Evolutionary conservation across 2,888 invertebrate species (phyloP), one percentile per base, ranked within the genome.

Genomic region (Melanostoma scalare): DNA sequence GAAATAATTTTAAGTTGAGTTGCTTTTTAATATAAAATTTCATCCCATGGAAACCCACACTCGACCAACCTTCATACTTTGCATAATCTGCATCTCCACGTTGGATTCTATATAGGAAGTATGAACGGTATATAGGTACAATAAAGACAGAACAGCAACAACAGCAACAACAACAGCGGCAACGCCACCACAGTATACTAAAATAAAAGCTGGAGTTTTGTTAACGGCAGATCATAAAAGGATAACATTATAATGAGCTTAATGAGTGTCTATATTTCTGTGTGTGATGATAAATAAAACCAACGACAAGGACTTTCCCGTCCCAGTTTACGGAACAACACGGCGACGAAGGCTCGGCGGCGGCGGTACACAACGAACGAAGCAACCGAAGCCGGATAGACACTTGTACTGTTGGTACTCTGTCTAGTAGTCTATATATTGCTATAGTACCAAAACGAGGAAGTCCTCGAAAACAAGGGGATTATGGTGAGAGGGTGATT

Each of bases 201-300:
- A 80, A 80, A 80, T 80, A 80, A 80, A 80, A 80, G 75, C 80
- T 75, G 44, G 69, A 80, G 71, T 80, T 80, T 71, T 80, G 80
- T 75, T 80, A 80, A 75, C 75, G 80, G 80, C 55, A 75, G 75
- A 80, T 80, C 80, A 80, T 80, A 80, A 80, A 75, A 71, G 80
- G 80, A 80, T 80, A 80, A 80, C 80, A 80, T 75, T 80, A 75
- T 80, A 80, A 75, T 80, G 80, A 80, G 80, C 80, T 80, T 69
- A 69, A 75, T 80, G 80, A 80, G 80, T 80, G 80, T 80, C 80
- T 80, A 80, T 80, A 80, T 80, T 65, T 71, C 80, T 75, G 75
- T 75, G 75, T 80, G 69, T 75, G 69, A 80, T 71, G 65, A 80
- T 80, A 80, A 80, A 80, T 80, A 80, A 80, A 80, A 75, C 75